Evolutionary conservation across 2,888 invertebrate species (phyloP), one percentile per base, ranked within the genome.

Genomic region (Agonopterix alstromeriana): DNA sequence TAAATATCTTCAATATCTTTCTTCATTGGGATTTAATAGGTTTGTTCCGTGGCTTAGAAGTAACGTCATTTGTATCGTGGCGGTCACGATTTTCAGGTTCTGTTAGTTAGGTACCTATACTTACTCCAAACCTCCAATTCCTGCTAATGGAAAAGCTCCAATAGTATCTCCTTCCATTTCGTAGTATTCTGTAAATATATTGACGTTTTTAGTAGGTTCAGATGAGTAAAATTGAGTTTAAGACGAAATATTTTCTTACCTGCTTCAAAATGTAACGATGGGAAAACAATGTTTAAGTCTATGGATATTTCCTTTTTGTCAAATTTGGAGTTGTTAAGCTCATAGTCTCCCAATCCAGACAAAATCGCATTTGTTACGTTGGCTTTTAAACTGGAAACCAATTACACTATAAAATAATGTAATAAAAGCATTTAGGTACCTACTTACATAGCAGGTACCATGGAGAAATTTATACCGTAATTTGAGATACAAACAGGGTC

Each of bases 51-150:
- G 17, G 17, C 2, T 3, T 17, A 27, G 5, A 27, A 27, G 5
- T 27, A 27, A 5, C 27, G 5, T 27, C 2, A 7, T 27, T 27
- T 1, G 5, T 27, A 27, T 5, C 7, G 27, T 27, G 7, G 27
- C 27, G 27, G 27, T 27, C 17, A 1, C 5, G 38, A n/a, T 38
- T 9, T n/a, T 38, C n/a, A 38, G 3, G 38, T 38, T 38, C n/a
- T n/a, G 38, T 38, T 38, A 38, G n/a, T n/a, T 38, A 38, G n/a
- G 35, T 52, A 69, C 80, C 73, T 56, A 83, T 52, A 69, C 80
- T 74, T 56, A 83, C 82, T 70, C 53, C 10, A 74, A 51, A 43
- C 45, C 52, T 14, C 82, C 82, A 36, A 60, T 48, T 27, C 82
- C 82, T 35, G 55, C 48, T 14, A 81, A 43, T 0, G 77, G 76